Evolutionary conservation across 2,888 invertebrate genomes (phyloP).

Genomic region (Trissolcus japonicus): DNA sequence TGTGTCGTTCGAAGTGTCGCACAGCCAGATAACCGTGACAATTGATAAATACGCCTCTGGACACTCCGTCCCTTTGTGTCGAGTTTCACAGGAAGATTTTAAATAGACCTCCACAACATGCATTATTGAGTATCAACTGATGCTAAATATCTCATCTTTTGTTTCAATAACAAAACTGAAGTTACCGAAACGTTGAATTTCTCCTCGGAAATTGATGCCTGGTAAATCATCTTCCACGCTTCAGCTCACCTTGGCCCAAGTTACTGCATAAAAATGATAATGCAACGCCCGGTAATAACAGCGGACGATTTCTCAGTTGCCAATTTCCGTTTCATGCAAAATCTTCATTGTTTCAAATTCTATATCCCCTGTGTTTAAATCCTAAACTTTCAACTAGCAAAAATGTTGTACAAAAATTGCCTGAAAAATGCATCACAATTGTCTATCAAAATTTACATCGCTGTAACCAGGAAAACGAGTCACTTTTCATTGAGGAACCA

Average conservation of each 20-base stretch:
- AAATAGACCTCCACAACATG: not conserved
- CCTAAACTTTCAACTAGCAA: not conserved
- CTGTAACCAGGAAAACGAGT: not conserved
- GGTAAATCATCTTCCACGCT: constrained; percentile 15
- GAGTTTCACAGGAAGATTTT: constrained; percentile 8
- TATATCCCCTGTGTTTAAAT: no score
- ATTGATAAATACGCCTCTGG: constrained; percentile 12
- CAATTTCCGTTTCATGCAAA: no score
- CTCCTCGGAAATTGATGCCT: constrained; percentile 12
- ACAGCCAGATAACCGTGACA: constrained; percentile 14
- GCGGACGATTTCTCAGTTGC: no score
- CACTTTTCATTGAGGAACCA: not conserved
- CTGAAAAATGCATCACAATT: no score
- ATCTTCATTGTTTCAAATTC: no score
- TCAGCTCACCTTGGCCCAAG: not conserved
- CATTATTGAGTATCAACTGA: not conserved
- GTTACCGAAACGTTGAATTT: constrained; percentile 9
- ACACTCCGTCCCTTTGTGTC: constrained; percentile 8
- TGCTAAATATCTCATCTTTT: not conserved
- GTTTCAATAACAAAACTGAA: not conserved
- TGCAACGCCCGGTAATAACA: not conserved
- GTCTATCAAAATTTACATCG: not conserved
- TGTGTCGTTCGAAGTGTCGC: constrained; percentile 13
- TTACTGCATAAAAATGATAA: not conserved
- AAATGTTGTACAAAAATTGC: not conserved